Evolutionary conservation across 2,113 vertebrate species (phyloP).

Genomic region (human (Homo sapiens)): DNA sequence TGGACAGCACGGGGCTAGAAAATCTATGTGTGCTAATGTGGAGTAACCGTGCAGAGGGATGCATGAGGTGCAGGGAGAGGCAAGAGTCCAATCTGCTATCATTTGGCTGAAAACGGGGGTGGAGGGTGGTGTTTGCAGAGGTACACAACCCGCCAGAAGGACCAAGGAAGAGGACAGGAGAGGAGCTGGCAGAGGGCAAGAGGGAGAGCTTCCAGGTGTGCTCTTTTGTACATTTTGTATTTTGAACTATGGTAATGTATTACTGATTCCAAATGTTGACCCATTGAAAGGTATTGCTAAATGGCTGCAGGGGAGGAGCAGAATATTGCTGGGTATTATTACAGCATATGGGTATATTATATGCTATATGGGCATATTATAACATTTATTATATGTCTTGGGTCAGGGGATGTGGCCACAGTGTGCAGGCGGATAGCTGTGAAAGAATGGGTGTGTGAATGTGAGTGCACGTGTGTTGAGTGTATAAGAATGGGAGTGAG

Average conservation of each 20-base stretch:
- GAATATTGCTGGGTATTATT: background rate
- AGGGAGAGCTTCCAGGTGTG: background rate
- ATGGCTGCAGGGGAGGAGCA: background rate
- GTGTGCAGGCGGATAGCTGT: background rate
- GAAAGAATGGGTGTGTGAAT: background rate
- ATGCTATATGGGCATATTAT: too few relatives aligned
- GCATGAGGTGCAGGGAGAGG: background rate
- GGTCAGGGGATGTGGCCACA: background rate
- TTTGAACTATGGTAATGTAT: background rate
- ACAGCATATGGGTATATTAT: too few relatives aligned
- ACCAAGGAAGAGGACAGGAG: background rate
- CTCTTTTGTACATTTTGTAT: background rate
- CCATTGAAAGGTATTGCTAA: background rate
- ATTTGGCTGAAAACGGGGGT: fast-evolving
- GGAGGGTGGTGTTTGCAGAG: too few relatives aligned
- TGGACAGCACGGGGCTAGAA: too few relatives aligned
- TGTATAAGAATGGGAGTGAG: too few relatives aligned
- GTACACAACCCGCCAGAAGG: too few relatives aligned
- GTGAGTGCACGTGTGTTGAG: too few relatives aligned
- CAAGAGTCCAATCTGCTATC: fast-evolving
- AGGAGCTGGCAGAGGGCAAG: too few relatives aligned
- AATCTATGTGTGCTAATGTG: background rate
- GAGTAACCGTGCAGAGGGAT: background rate
- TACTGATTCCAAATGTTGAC: background rate
- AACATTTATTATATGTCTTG: too few relatives aligned